Base-by-base conservation (phyloP, 2,797 vertebrate genomes). In the Phoebastria nigripes region DNA sequence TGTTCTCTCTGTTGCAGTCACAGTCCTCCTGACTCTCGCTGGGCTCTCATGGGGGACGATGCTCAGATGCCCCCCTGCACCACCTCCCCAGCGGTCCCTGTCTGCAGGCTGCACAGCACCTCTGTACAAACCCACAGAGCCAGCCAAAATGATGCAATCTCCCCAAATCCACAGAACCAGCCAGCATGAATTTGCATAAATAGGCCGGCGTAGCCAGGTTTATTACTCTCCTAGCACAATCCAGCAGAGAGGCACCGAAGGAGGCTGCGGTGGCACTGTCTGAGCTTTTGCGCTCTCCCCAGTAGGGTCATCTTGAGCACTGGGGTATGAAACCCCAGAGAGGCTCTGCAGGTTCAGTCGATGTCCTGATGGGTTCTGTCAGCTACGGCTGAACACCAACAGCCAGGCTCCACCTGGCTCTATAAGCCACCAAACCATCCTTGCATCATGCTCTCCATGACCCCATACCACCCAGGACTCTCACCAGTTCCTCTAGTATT, bases 1-100 rank as follows among this genome's bases (percentile, higher is more conserved):
- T 16, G 21, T 0, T 18, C 41, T 4, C 15, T 56, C 37, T 7
- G 15, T 18, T 17, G 2, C 10, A 8, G 54, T 14, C 35, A 6
- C 39, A 14, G n/a, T 4, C 44, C 55, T 35, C 26, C 39, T 9
- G 25, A 8, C 9, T 5, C 7, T 11, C 3, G 0, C 33, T 8
- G 61, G 67, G 15, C 5, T 37, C 37, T 37, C 37, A 11, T 1
- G 12, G 63, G 61, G 54, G 15, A 39, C 1, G 5, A 3, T 13
- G 39, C 76, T n/a, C 55, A 39, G 49, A 3, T 4, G 61, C 41
- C 2, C 3, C 37, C 44, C 31, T n/a, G 46, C 28, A 12, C 5
- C 58, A 14, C 26, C 33, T 20, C 25, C 29, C n/a, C 33, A 4
- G 24, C 0, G 0, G 17, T 33, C 5, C 16, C 24, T 4, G 8